Evolutionary conservation across 2,797 vertebrate genomes (phyloP).

Genomic region (Valencia hispanica): DNA sequence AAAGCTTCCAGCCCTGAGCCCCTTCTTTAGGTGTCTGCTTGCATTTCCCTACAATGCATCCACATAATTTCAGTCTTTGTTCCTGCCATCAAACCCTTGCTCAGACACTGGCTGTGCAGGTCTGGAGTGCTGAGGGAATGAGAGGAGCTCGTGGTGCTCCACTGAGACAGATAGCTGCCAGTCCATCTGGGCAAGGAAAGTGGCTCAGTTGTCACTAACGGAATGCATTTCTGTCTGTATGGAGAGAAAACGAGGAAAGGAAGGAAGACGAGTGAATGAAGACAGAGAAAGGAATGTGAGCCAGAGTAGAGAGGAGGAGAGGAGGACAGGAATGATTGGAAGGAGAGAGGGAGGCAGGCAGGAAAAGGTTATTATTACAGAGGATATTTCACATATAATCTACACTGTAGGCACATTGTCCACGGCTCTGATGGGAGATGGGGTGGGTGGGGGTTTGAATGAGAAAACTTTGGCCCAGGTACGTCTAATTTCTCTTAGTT

Average conservation of each 20-base stretch:
- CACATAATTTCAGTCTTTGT: slow-evolving; percentile 11
- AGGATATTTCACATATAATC: slow-evolving; percentile 20
- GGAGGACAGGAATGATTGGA: background rate
- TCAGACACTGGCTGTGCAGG: slow-evolving; percentile 14
- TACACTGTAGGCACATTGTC: slow-evolving; percentile 23
- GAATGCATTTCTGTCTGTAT: slow-evolving; percentile 24
- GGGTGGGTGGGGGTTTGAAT: slow-evolving; percentile 37
- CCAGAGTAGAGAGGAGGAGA: background rate
- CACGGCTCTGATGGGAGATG: slow-evolving; percentile 25
- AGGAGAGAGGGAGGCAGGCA: background rate
- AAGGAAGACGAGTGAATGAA: background rate
- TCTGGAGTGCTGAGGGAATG: background rate
- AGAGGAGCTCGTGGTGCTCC: slow-evolving; percentile 40
- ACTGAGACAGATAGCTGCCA: slow-evolving; percentile 50
- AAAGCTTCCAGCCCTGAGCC: background rate
- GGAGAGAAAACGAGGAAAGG: slow-evolving; percentile 1
- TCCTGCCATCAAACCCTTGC: slow-evolving; percentile 6
- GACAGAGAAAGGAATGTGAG: slow-evolving; percentile 5
- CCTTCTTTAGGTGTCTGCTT: slow-evolving; percentile 8
- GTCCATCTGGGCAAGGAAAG: slow-evolving; percentile 60
- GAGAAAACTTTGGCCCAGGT: slow-evolving; percentile 65
- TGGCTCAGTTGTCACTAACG: slow-evolving; percentile 52
- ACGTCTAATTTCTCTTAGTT: slow-evolving; percentile 71
- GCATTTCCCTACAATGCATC: slow-evolving; percentile 8
- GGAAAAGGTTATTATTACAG: slow-evolving; percentile 11